Evolutionary conservation across 2,797 vertebrate species (phyloP).

Genomic region (Eulemur rubriventer): DNA sequence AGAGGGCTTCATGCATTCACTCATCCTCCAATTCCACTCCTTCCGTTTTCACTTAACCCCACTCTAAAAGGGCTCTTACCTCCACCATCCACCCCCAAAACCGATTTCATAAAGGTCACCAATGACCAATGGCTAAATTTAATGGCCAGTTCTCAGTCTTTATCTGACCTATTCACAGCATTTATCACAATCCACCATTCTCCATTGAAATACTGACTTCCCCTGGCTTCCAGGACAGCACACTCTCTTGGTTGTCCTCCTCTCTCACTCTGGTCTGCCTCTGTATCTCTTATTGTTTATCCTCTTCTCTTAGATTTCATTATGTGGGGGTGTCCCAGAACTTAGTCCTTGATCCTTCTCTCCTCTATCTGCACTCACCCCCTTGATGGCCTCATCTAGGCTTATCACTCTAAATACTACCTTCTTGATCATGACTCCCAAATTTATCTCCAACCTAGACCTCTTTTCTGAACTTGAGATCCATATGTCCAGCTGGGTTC

Average conservation of each 20-base stretch:
- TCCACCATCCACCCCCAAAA: background rate
- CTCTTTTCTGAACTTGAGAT: background rate
- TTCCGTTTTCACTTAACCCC: background rate
- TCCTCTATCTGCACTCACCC: background rate
- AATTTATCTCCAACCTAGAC: background rate
- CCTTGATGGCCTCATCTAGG: background rate
- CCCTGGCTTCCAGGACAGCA: background rate
- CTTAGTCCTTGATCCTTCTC: background rate
- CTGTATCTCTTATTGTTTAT: background rate
- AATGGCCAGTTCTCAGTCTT: background rate
- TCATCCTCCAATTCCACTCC: background rate
- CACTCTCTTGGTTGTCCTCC: background rate
- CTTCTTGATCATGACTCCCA: background rate
- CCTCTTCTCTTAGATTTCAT: background rate
- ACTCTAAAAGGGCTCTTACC: background rate
- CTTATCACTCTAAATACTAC: background rate
- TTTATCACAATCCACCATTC: background rate
- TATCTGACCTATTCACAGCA: background rate
- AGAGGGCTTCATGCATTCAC: background rate
- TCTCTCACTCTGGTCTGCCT: background rate
- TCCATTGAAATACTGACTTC: background rate
- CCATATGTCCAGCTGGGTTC: background rate
- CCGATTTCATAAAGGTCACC: background rate
- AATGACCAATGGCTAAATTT: background rate
- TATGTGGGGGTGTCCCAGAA: background rate